Percentiles rank a stretch among this genome's conserved stretches.
Conservation (phyloP, 2,888 invertebrate species). For the Dioctria rufipes region DNA sequence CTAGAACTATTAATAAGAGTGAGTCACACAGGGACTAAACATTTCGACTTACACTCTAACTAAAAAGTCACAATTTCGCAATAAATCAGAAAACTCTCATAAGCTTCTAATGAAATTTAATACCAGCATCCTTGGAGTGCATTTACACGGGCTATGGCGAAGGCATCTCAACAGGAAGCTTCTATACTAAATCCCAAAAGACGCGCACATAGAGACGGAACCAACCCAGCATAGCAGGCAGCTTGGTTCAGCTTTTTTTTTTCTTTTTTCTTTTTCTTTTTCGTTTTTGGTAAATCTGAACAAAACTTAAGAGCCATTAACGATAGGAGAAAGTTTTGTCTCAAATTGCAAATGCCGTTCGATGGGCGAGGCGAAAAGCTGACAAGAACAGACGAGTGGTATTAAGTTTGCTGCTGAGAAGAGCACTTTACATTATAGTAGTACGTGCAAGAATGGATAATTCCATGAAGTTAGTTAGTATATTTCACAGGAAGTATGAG, state of each 20-base stretch:
- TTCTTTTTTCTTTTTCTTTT: background rate
- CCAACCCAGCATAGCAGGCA: background rate
- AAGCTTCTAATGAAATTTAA: constrained; percentile 47
- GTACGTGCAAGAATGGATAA: constrained; percentile 9
- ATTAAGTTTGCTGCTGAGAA: constrained; percentile 6
- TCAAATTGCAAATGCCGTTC: constrained; percentile 25
- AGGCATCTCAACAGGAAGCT: background rate
- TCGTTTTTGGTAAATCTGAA: background rate
- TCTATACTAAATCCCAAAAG: constrained; percentile 1
- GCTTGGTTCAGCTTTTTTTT: too few relatives aligned
- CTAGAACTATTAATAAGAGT: too few relatives aligned
- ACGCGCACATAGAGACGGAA: background rate
- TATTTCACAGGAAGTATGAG: constrained; percentile 10
- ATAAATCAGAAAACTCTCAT: constrained; percentile 49
- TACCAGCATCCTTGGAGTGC: constrained; percentile 18
- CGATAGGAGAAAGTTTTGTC: constrained; percentile 43
- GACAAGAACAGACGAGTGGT: constrained; percentile 18
- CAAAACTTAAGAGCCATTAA: constrained; percentile 30
- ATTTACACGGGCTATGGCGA: constrained; percentile 8
- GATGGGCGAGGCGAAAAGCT: constrained; percentile 29
- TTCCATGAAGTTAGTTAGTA: background rate
- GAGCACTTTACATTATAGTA: constrained; percentile 1
- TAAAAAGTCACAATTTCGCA: constrained; percentile 3
- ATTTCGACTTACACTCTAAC: constrained; percentile 16
- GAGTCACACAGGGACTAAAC: background rate